These are phyloP conservation scores for Gymnoscopelus braueri DNA, from an alignment of 2,797 vertebrate genomes.

Conservation along the genomic window DNA sequence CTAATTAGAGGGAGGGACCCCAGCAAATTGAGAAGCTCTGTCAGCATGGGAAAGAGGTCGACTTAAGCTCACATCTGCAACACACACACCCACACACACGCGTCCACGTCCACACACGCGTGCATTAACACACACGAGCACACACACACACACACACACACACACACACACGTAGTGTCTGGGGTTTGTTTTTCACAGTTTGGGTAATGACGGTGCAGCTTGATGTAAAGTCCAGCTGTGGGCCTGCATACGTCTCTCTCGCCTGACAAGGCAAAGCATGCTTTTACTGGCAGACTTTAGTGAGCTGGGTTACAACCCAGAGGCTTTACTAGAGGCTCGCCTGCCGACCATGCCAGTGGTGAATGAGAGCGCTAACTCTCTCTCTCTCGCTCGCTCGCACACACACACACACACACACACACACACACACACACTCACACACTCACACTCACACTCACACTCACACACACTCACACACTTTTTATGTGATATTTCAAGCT, in stretches of 20 bases:
- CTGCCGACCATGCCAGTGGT: not conserved
- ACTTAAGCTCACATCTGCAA: constrained; percentile 41
- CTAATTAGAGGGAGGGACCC: constrained; percentile 56
- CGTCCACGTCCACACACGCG: not conserved
- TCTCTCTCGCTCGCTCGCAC: not conserved
- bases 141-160: constrained; percentile 35
- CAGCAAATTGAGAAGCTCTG: constrained; percentile 42
- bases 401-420: not conserved
- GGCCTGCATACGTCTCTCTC: constrained; percentile 40
- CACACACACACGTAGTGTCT: constrained; percentile 61
- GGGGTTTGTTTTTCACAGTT: constrained; percentile 82
- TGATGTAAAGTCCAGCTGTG: constrained; percentile 80
- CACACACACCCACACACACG: constrained; percentile 23
- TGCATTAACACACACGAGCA: constrained; percentile 21
- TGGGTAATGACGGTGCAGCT: constrained; percentile 69
- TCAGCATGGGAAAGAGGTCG: constrained; percentile 53
- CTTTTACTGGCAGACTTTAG: constrained; percentile 43
- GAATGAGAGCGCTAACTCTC: not conserved
- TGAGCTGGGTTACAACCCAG: constrained; percentile 6
- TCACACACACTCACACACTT: constrained; percentile 6
- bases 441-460: constrained; percentile 7
- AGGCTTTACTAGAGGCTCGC: not conserved
- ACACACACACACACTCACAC: constrained; percentile 13
- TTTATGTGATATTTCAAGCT: not conserved
- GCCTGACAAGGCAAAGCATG: constrained; percentile 54